A percentile compares a stretch with the other conserved stretches of the same genome.
phyloP scores from a whole-genome alignment of 2,797 vertebrate genomes.

The Parauchenoglanis ngamensis region DNA sequence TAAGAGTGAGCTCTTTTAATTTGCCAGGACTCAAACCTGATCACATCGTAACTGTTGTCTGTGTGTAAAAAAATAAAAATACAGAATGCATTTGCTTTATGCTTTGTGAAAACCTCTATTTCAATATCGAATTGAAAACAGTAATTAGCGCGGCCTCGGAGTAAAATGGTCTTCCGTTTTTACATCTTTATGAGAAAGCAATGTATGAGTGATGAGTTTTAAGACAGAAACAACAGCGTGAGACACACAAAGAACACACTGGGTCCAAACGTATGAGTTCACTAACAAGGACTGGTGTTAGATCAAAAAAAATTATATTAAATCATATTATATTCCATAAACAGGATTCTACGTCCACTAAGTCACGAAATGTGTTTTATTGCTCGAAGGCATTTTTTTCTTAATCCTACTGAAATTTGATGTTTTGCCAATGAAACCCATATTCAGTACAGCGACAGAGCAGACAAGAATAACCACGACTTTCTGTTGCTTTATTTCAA shows the following conservation, averaged over 20 bases:
- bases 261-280: neutral
- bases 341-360: neutral
- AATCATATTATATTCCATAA: conserved; percentile 1
- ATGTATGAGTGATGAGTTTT: conserved; percentile 64
- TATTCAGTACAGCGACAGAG: neutral
- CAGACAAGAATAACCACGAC: neutral
- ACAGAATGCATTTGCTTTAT: neutral
- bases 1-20: conserved; percentile 10
- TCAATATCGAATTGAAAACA: neutral
- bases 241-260: conserved; percentile 44
- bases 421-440: neutral
- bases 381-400: neutral
- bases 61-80: conserved; percentile 15
- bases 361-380: neutral
- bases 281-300: neutral
- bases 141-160: neutral
- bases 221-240: conserved; percentile 56
- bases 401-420: neutral
- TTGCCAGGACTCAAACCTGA: conserved; percentile 13
- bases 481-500: neutral
- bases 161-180: neutral
- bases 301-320: neutral
- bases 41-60: conserved; percentile 41
- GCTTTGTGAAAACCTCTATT: neutral
- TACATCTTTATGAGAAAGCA: conserved; percentile 69